phyloP scores from a whole-genome alignment of 2,888 invertebrate genomes.

The Beris chalybata region DNA sequence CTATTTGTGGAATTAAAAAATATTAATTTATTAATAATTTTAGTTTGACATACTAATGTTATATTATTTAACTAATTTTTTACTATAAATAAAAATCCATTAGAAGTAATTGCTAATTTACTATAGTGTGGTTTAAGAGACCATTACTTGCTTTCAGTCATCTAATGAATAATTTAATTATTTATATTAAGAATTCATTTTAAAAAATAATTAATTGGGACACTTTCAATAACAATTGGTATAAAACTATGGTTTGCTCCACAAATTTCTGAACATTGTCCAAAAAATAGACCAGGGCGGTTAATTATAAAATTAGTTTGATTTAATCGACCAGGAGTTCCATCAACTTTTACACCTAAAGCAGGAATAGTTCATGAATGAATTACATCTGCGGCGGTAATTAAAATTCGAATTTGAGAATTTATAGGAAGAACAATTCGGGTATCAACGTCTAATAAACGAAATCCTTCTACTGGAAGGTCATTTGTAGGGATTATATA shows the following conservation, averaged over 20 bases:
- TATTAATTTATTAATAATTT: constrained; percentile 63
- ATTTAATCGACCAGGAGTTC: constrained; percentile 66
- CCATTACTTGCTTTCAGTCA: no score
- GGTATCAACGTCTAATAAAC: constrained; percentile 58
- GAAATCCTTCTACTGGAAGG: no score
- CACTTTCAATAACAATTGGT: constrained; percentile 72
- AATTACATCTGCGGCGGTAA: constrained; percentile 67
- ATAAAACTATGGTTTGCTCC: constrained; percentile 80
- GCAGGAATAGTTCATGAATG: constrained; percentile 68
- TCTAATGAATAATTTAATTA: no score
- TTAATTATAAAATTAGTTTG: constrained; percentile 65
- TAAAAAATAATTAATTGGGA: no score
- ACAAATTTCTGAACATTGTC: constrained; percentile 82
- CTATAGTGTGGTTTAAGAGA: no score
- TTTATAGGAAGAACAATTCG: constrained; percentile 59
- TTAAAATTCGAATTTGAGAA: constrained; percentile 66
- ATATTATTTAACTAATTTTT: constrained; percentile 60
- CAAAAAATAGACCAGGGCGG: constrained; percentile 68
- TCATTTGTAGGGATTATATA: no score
- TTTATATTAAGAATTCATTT: no score
- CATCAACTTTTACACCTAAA: constrained; percentile 67
- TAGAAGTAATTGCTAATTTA: no score
- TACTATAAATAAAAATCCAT: constrained; percentile 67
- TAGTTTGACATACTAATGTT: constrained; percentile 70
- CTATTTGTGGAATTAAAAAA: constrained; percentile 72